Evolutionary conservation across 2,113 vertebrate species (phyloP).

Genomic region (Pyrgilauda ruficollis): DNA sequence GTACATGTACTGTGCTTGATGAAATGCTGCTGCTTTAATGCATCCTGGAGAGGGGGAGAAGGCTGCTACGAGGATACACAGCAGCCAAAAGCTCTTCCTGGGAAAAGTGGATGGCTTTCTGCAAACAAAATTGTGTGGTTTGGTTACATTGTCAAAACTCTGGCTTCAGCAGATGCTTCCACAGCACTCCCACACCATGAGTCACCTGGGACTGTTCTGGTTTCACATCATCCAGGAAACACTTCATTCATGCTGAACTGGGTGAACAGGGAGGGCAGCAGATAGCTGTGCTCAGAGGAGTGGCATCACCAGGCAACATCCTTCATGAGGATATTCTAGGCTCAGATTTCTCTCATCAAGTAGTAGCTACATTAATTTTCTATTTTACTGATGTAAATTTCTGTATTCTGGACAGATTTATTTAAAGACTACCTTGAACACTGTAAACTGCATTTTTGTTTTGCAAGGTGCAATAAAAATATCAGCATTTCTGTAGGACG

Average conservation of each 20-base stretch:
- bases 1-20: background rate
- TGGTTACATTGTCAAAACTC: background rate
- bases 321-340: background rate
- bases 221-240: background rate
- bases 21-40: background rate
- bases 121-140: background rate
- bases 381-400: background rate
- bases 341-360: background rate
- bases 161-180: constrained; percentile 2
- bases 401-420: background rate
- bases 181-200: background rate
- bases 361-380: background rate
- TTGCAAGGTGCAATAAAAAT: background rate
- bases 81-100: background rate
- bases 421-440: background rate
- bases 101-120: background rate
- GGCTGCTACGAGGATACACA: background rate
- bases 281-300: background rate
- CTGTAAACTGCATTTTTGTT: background rate
- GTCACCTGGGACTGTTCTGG: constrained; percentile 29
- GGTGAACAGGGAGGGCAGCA: constrained; percentile 15
- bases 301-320: background rate
- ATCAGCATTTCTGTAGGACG: background rate
- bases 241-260: constrained; percentile 32
- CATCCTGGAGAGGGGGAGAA: background rate